Conservation (phyloP, 2,113 vertebrate species). For the Xenopus borealis region DNA sequence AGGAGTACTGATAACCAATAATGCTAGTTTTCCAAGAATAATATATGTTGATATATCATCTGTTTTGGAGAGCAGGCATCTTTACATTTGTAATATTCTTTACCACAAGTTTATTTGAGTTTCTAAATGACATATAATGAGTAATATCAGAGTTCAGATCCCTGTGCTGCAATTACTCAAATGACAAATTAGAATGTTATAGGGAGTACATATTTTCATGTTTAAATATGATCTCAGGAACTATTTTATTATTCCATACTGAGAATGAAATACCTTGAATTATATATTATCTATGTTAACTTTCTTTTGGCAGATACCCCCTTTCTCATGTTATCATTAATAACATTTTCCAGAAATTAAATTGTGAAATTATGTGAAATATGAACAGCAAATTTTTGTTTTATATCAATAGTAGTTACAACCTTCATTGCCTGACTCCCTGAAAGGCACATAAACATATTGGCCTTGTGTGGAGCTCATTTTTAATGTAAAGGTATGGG, state of each 20-base stretch:
- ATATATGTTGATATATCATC: too few relatives aligned
- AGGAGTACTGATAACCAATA: too few relatives aligned
- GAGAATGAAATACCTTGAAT: slow-evolving; percentile 35
- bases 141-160: slow-evolving; percentile 11
- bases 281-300: slow-evolving; percentile 37
- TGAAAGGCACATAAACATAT: too few relatives aligned
- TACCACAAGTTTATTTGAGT: slow-evolving; percentile 8
- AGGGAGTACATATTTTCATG: slow-evolving; percentile 30
- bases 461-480: too few relatives aligned
- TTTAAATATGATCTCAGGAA: slow-evolving; percentile 41
- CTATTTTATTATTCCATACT: slow-evolving; percentile 39
- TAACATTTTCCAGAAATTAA: slow-evolving; percentile 10
- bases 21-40: too few relatives aligned
- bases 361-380: background rate
- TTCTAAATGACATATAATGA: slow-evolving; percentile 1
- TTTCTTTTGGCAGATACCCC: slow-evolving; percentile 15
- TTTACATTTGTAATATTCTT: too few relatives aligned
- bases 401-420: too few relatives aligned
- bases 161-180: slow-evolving; percentile 31
- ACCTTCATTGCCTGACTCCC: too few relatives aligned
- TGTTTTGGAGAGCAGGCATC: too few relatives aligned
- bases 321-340: slow-evolving; percentile 34
- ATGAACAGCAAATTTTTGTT: too few relatives aligned
- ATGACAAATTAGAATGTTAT: slow-evolving; percentile 33
- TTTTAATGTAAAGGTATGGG: too few relatives aligned